These are phyloP conservation scores for Taurulus bubalis DNA, from an alignment of 2,113 vertebrate species.

Conservation along the genomic window DNA sequence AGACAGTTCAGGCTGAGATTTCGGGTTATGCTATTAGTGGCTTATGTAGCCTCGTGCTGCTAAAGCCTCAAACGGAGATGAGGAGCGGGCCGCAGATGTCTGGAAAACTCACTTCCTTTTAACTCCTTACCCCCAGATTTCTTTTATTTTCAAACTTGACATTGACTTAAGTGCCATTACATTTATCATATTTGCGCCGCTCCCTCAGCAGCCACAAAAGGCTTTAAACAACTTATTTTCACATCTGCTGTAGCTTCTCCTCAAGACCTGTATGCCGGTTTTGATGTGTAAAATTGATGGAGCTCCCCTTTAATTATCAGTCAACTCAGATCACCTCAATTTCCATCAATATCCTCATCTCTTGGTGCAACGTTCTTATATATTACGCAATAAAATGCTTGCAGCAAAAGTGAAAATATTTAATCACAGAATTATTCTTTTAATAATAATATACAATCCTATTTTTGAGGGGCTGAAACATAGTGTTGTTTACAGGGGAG, in stretches of 20 bases:
- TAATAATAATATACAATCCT: neutral
- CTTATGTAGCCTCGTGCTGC: neutral
- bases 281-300: neutral
- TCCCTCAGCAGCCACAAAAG: neutral
- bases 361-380: neutral
- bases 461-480: neutral
- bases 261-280: neutral
- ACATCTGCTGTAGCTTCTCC: neutral
- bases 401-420: neutral
- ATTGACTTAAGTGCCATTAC: neutral
- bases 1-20: neutral
- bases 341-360: neutral
- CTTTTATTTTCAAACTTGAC: neutral
- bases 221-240: neutral
- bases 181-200: neutral
- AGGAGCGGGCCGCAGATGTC: neutral
- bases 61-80: neutral
- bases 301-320: neutral
- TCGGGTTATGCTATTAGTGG: neutral
- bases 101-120: neutral
- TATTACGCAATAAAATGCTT: neutral
- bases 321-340: neutral
- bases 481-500: constrained; percentile 7
- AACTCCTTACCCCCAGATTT: neutral
- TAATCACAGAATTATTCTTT: neutral